phyloP scores from a whole-genome alignment of 2,888 invertebrate genomes.

The Dasysyrphus tricinctus region DNA sequence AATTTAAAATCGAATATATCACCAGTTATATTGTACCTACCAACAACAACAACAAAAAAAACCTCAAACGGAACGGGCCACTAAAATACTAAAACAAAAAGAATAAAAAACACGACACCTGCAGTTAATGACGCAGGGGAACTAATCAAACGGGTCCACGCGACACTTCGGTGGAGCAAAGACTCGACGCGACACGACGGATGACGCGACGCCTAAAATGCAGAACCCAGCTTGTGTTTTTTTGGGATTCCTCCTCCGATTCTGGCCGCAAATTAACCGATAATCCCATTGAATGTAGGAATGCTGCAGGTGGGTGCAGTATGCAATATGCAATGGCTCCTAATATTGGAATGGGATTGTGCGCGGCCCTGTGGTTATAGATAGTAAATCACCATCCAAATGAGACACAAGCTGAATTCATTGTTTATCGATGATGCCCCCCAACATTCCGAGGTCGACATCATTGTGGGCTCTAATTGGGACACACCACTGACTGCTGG shows the following conservation, averaged over 20 bases:
- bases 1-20: slow-evolving; percentile 65
- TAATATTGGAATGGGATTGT: slow-evolving; percentile 28
- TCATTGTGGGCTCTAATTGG: slow-evolving; percentile 68
- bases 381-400: slow-evolving; percentile 74
- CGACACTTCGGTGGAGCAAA: slow-evolving; percentile 27
- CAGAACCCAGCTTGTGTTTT: not conserved
- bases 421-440: slow-evolving; percentile 66
- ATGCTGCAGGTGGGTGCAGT: slow-evolving; percentile 62
- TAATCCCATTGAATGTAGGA: slow-evolving; percentile 51
- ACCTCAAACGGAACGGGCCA: not conserved
- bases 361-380: slow-evolving; percentile 43
- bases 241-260: slow-evolving; percentile 60
- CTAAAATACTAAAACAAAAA: slow-evolving; percentile 4
- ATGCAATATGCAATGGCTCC: not conserved
- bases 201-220: no score
- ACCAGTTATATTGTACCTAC: slow-evolving; percentile 26
- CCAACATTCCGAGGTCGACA: slow-evolving; percentile 59
- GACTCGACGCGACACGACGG: not conserved
- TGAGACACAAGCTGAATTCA: slow-evolving; percentile 68
- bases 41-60: slow-evolving; percentile 20
- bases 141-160: slow-evolving; percentile 63
- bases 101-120: slow-evolving; percentile 41
- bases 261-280: slow-evolving; percentile 47
- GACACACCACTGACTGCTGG: slow-evolving; percentile 18
- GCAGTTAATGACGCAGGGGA: slow-evolving; percentile 38